Conservation (phyloP, 2,113 vertebrate species). For the Etheostoma spectabile region DNA sequence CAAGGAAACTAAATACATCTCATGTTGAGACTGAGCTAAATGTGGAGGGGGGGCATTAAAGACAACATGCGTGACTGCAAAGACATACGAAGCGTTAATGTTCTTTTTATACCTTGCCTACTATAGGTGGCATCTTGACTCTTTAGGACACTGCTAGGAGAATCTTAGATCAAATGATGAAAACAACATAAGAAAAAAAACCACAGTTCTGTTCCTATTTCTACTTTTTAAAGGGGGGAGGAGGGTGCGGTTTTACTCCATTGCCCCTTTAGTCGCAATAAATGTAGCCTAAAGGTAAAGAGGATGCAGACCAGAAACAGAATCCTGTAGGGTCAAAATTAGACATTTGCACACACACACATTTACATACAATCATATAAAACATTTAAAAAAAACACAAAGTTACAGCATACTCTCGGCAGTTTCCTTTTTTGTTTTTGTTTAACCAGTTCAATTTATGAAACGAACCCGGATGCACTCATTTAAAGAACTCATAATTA, state of each 20-base stretch:
- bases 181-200: not conserved
- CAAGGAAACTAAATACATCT: not conserved
- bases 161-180: not conserved
- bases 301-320: not conserved
- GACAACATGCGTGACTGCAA: no score
- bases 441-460: no score
- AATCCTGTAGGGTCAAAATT: not conserved
- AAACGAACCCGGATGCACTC: conserved; percentile 18
- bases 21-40: not conserved
- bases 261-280: conserved; percentile 35
- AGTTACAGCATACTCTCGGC: not conserved
- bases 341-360: not conserved
- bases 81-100: not conserved
- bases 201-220: not conserved
- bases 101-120: not conserved
- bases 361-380: not conserved
- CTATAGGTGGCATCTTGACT: not conserved
- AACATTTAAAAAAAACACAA: not conserved
- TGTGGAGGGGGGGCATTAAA: not conserved
- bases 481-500: conserved; percentile 1
- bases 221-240: no score
- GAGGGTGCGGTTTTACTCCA: not conserved
- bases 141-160: not conserved
- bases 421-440: conserved; percentile 1
- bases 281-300: not conserved